Evolutionary conservation across 2,797 vertebrate species (phyloP), one percentile per base, ranked within the genome.

Genomic region (Oryzias sinensis): DNA sequence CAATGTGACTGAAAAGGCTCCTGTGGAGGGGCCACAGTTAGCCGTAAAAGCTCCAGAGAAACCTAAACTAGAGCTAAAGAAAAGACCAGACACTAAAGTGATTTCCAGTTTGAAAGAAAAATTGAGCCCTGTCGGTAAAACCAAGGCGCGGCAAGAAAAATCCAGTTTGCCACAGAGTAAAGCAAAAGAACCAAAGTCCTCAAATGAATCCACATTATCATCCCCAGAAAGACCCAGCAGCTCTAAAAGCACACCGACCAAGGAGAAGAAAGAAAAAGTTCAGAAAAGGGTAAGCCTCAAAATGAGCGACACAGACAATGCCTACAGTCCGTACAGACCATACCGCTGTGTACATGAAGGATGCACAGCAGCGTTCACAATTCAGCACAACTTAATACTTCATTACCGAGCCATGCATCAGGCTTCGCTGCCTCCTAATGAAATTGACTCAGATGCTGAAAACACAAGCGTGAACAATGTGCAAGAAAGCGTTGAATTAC

Each of bases 341-440:
- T 99, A 99, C 73, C 92, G 94, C 25, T 99, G 97, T 44, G 95
- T 99, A 77, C 96, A 98, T 57, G 95, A 98, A 89, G 97, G 95
- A 72, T 99, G 97, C 83, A 94, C 93, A 25, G 97, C 97, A 0
- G 97, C 96, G 5, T 99, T 99, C 78, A 98, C 97, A 0, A 97
- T 99, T 87, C 96, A 99, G 14, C 97, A 98, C 40, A 99, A 99
- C 82, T 80, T 99, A 55, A 98, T 98, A 81, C 95, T 99, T 45
- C 97, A 99, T 86, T 99, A 99, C 77, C 95, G 95, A 70, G 96
- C 96, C 76, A 95, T 99, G 84, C 97, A 99, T 88, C 97, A 97
- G 79, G 94, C 96, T 0, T 92, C 94, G 56, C 86, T 96, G 33
- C 91, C 94, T 24, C 79, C 68, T 1, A 65, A n/a, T 65, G 86